Evolutionary conservation across 2,888 invertebrate species (phyloP), one percentile per base, ranked within the genome.

Genomic region (Tachina fera): DNA sequence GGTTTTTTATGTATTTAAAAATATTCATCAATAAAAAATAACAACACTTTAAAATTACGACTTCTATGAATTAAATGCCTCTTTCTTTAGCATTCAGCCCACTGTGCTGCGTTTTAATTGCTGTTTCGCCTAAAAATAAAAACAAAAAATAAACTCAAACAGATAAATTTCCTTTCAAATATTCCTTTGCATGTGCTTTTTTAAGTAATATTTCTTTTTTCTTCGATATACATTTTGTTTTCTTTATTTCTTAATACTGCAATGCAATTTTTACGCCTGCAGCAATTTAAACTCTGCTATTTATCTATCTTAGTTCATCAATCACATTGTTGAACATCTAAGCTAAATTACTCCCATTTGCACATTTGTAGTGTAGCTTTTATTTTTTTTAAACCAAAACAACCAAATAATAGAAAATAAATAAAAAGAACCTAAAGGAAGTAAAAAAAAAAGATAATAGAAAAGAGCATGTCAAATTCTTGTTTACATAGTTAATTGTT

Each of bases 401-500:
- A 80, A 80, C 58, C 65, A 58, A 51, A 68, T 39, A 51, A 13
- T 43, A 77, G 41, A 39, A 70, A 71, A 14, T 60, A 53, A 43
- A 74, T 10, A 60, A 19, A 43, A 67, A 43, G 31, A 5, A 31
- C 0, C 6, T 31, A 74, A 5, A 39, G 31, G 13, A n/a, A 41
- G 14, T 8, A 43, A 41, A 68, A 9, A 41, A 1, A 49, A 43
- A 10, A 43, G 31, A 31, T 31, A 31, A 31, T 31, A 31, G 31
- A 78, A 49, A 53, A 58, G 8, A 58, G 16, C 49, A 56, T 58
- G 58, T 68, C 53, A 68, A 81, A 63, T 70, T 22, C 47, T 61
- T 76, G 82, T 82, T 82, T 76, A 70, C 70, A 82, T 63, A 65
- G 82, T 82, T 76, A 82, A 82, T 76, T 82, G 82, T 76, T 82